Percentiles rank a stretch among this genome's conserved stretches.
Evolutionary conservation across 2,888 invertebrate genomes (phyloP).

Genomic region (Calliopum simillimum): DNA sequence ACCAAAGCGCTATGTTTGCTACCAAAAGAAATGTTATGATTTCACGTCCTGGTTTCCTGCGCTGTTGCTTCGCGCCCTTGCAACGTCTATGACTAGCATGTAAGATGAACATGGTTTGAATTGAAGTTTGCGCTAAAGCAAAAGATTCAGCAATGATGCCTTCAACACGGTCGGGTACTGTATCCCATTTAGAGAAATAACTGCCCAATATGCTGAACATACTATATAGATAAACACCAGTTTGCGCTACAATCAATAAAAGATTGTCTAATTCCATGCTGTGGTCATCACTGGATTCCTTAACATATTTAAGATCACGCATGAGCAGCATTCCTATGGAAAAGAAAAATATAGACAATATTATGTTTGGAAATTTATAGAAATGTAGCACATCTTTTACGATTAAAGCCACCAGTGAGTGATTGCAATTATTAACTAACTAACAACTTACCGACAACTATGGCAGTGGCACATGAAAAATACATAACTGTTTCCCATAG

Average conservation of each 20-base stretch:
- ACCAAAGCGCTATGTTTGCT: constrained; percentile 87
- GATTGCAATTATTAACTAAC: too few relatives aligned
- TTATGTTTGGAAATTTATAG: background rate
- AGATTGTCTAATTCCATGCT: constrained; percentile 77
- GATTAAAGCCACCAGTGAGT: too few relatives aligned
- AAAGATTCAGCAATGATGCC: constrained; percentile 79
- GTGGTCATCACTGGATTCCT: constrained; percentile 69
- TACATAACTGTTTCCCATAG: constrained; percentile 82
- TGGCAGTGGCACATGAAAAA: constrained; percentile 74
- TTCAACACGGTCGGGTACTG: constrained; percentile 69
- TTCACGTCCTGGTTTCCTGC: constrained; percentile 85
- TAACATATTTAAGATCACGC: constrained; percentile 74
- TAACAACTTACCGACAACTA: constrained; percentile 66
- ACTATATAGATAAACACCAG: constrained; percentile 90
- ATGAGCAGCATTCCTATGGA: constrained; percentile 75
- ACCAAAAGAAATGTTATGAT: constrained; percentile 86
- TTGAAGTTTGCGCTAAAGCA: constrained; percentile 80
- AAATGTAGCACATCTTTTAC: too few relatives aligned
- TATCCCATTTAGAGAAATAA: constrained; percentile 65
- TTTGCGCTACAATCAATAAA: constrained; percentile 86
- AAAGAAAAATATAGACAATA: background rate
- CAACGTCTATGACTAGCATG: constrained; percentile 82
- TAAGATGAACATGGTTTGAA: constrained; percentile 83
- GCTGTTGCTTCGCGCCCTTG: constrained; percentile 76
- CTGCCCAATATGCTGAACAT: constrained; percentile 85